A percentile compares a stretch with the other conserved stretches of the same genome.
These are phyloP conservation scores for Solea solea DNA, from an alignment of 2,113 vertebrate species.

Conservation along the genomic window DNA sequence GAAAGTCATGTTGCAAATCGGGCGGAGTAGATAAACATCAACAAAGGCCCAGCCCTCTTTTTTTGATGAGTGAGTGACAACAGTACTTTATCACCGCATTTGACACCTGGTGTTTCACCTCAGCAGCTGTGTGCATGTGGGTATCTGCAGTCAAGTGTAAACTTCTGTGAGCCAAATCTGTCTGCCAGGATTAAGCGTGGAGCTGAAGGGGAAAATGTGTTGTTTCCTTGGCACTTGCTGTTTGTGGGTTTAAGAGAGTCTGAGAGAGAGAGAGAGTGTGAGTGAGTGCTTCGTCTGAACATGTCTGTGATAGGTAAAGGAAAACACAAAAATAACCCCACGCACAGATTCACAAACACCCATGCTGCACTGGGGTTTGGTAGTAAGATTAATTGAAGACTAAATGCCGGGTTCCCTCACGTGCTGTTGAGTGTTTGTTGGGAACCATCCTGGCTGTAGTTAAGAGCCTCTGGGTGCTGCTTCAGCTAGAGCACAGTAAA, in stretches of 20 bases:
- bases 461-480: slow-evolving; percentile 65
- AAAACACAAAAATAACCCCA: slow-evolving; percentile 12
- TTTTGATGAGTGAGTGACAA: slow-evolving; percentile 29
- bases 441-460: slow-evolving; percentile 67
- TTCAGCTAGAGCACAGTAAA: slow-evolving; percentile 52
- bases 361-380: slow-evolving; percentile 44
- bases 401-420: slow-evolving; percentile 65
- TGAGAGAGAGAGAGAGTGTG: slow-evolving; percentile 34
- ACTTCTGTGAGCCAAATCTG: slow-evolving; percentile 52
- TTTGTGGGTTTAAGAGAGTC: slow-evolving; percentile 56
- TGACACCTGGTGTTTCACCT: slow-evolving; percentile 33
- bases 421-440: slow-evolving; percentile 68
- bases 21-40: slow-evolving; percentile 5
- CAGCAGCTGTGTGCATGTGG: slow-evolving; percentile 15
- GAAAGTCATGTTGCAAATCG: slow-evolving; percentile 21
- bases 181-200: slow-evolving; percentile 50
- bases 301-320: slow-evolving; percentile 53
- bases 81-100: slow-evolving; percentile 53
- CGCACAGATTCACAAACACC: slow-evolving; percentile 19
- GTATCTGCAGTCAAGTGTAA: slow-evolving; percentile 40
- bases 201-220: slow-evolving; percentile 58
- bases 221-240: slow-evolving; percentile 59
- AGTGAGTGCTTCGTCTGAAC: slow-evolving; percentile 52
- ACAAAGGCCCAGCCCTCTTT: slow-evolving; percentile 32
- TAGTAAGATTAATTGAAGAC: slow-evolving; percentile 70